phyloP scores from a whole-genome alignment of 1,140 invertebrate species.

The Drosophila ercepeae region DNA sequence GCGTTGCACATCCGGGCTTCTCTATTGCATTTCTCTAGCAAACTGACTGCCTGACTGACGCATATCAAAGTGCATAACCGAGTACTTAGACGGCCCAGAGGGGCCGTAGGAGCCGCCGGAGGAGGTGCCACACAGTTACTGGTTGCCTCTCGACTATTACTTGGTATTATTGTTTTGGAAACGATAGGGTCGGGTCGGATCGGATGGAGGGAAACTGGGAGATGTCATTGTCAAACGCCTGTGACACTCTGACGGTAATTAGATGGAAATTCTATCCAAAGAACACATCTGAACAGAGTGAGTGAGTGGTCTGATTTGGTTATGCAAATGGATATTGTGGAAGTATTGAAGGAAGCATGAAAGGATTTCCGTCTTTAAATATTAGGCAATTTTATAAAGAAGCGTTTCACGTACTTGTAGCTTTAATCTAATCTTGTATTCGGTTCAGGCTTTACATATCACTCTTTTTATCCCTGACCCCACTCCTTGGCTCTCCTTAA shows the following conservation, averaged over 20 bases:
- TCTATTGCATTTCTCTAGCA: slow-evolving; percentile 32
- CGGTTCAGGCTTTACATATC: neutral
- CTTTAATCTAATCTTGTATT: neutral
- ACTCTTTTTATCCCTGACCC: neutral
- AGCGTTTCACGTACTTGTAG: no score
- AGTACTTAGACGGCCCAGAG: slow-evolving; percentile 17
- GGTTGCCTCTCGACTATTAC: slow-evolving; percentile 23
- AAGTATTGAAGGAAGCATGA: neutral
- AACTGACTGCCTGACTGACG: slow-evolving; percentile 49
- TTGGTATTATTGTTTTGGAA: slow-evolving; percentile 24
- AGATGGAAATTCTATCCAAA: slow-evolving; percentile 40
- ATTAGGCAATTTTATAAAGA: no score
- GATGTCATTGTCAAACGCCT: slow-evolving; percentile 54
- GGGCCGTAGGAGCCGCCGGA: neutral
- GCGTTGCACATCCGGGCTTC: slow-evolving; percentile 34
- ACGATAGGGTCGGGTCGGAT: neutral
- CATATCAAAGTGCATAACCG: slow-evolving; percentile 53
- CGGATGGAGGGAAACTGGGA: slow-evolving; percentile 4
- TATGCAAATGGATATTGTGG: slow-evolving; percentile 35
- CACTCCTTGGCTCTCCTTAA: slow-evolving; percentile 15
- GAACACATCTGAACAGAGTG: neutral
- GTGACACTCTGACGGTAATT: slow-evolving; percentile 54
- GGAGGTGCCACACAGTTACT: slow-evolving; percentile 20
- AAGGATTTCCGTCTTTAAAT: neutral
- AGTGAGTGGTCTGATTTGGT: slow-evolving; percentile 11